Evolutionary conservation across 2,113 vertebrate species (phyloP).

Genomic region (Rattus rattus): DNA sequence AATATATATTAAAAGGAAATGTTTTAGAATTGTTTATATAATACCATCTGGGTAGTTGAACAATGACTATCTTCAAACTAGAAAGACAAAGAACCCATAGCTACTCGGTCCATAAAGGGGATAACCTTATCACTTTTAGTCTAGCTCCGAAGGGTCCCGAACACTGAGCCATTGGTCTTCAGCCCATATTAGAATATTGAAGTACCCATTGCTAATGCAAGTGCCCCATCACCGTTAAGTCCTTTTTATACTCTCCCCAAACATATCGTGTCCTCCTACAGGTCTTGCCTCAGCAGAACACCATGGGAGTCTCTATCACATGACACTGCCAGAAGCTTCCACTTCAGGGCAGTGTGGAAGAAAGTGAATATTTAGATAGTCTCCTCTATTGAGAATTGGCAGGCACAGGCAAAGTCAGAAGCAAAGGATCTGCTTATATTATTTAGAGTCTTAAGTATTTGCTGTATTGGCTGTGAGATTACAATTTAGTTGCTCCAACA

Average conservation of each 20-base stretch:
- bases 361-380: conserved; percentile 20
- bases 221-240: too few relatives aligned
- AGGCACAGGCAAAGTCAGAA: neutral
- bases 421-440: neutral
- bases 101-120: neutral
- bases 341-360: neutral
- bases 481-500: conserved; percentile 37
- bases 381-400: neutral
- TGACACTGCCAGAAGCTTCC: too few relatives aligned
- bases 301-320: too few relatives aligned
- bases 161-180: neutral
- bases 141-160: neutral
- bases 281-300: too few relatives aligned
- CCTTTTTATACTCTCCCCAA: too few relatives aligned
- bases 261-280: too few relatives aligned
- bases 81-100: neutral
- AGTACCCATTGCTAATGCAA: neutral
- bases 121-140: neutral
- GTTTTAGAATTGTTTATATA: neutral
- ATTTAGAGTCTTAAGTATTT: conserved; percentile 24
- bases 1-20: neutral
- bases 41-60: neutral
- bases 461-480: conserved; percentile 2
- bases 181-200: neutral
- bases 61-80: neutral